phyloP scores from a whole-genome alignment of 2,797 vertebrate genomes.

The Pangasius krempfi region DNA sequence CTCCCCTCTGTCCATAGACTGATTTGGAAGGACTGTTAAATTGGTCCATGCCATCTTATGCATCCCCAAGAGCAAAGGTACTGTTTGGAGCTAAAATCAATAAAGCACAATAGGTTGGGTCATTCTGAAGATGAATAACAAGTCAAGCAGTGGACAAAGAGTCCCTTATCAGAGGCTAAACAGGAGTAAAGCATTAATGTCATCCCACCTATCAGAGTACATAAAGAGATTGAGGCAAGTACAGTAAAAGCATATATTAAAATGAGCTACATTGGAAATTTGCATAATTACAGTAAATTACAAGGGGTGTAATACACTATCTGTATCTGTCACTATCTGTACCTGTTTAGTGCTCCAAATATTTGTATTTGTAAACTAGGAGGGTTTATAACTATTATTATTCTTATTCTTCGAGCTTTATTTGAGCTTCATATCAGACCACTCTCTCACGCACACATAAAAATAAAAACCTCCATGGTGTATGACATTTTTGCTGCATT shows the following conservation, averaged over 20 bases:
- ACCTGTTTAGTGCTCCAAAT: neutral
- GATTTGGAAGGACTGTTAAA: neutral
- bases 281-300: neutral
- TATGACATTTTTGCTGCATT: neutral
- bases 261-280: neutral
- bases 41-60: neutral
- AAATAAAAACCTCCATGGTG: neutral
- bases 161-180: constrained; percentile 35
- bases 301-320: neutral
- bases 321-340: neutral
- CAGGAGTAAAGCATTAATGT: constrained; percentile 34
- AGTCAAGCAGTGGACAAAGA: constrained; percentile 37
- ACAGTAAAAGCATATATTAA: neutral
- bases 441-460: too few species aligned
- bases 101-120: constrained; percentile 23
- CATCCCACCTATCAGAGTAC: neutral
- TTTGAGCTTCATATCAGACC: neutral
- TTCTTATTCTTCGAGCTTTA: neutral
- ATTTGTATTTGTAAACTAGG: neutral
- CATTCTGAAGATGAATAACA: constrained; percentile 42
- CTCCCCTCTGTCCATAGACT: neutral
- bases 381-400: neutral
- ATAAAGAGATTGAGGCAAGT: neutral
- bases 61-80: neutral
- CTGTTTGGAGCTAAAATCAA: constrained; percentile 32